Evolutionary conservation across 2,888 invertebrate genomes (phyloP).

Genomic region (Blastobasis adustella): DNA sequence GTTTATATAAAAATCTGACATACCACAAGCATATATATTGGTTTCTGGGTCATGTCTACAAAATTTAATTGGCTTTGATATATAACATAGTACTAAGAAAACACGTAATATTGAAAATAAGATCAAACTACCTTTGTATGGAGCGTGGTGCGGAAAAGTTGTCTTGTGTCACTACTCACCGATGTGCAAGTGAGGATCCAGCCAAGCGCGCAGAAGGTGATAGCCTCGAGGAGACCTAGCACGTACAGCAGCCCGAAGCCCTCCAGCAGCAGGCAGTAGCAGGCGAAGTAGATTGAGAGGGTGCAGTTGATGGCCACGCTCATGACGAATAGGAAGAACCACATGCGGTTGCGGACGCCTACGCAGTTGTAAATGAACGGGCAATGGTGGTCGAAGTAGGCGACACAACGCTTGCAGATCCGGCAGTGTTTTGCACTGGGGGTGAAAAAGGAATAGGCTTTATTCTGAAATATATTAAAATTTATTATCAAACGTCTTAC

Average conservation of each 20-base stretch:
- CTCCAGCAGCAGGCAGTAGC: constrained; percentile 88
- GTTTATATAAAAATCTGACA: no score
- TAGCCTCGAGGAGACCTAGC: constrained; percentile 86
- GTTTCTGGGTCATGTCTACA: no score
- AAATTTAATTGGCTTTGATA: no score
- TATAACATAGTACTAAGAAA: no score
- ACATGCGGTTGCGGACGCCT: constrained; percentile 92
- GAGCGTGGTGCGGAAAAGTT: no score
- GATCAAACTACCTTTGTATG: no score
- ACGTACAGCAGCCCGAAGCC: constrained; percentile 90
- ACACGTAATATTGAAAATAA: no score
- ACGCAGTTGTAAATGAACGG: constrained; percentile 97
- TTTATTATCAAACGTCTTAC: no score
- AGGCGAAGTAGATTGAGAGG: constrained; percentile 90
- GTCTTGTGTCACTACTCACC: constrained; percentile 78
- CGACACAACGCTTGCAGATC: constrained; percentile 91
- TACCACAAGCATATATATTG: no score
- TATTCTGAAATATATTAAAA: no score
- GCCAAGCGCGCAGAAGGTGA: constrained; percentile 89
- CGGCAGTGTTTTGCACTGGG: constrained; percentile 90
- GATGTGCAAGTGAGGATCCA: constrained; percentile 92
- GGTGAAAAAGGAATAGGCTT: neutral
- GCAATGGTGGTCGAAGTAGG: constrained; percentile 95
- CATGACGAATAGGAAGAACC: constrained; percentile 93
- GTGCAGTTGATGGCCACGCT: constrained; percentile 92